Conservation (phyloP, 2,113 vertebrate species). For the Zosterops lateralis region DNA sequence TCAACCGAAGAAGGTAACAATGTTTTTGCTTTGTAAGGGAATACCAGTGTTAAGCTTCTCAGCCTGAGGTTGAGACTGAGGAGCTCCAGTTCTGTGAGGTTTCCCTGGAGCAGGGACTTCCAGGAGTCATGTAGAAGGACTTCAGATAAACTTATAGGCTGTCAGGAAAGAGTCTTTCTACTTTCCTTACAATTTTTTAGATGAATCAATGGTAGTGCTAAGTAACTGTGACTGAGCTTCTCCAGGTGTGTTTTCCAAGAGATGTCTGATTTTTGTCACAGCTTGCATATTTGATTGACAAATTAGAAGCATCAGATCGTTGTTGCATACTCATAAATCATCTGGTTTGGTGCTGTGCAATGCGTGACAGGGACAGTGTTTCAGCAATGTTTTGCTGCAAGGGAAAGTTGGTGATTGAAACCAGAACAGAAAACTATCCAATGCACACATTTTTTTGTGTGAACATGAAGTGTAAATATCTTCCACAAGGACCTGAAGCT, state of each 20-base stretch:
- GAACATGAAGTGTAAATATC: neutral
- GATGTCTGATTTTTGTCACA: neutral
- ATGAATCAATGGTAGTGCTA: accelerated
- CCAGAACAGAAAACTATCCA: neutral
- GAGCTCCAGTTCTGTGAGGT: neutral
- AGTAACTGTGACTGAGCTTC: neutral
- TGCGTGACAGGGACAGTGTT: neutral
- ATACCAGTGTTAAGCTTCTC: neutral
- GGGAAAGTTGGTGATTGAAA: neutral
- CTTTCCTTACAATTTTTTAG: neutral
- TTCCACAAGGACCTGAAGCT: neutral
- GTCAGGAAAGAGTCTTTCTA: neutral
- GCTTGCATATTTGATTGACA: neutral
- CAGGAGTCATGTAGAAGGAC: neutral
- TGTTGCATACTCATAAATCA: neutral
- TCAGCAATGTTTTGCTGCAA: neutral
- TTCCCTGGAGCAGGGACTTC: neutral
- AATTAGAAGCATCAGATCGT: neutral
- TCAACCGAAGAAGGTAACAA: neutral
- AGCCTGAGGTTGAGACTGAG: neutral
- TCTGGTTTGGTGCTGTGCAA: neutral
- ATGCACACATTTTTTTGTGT: neutral
- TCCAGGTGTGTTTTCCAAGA: neutral
- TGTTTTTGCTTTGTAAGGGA: neutral
- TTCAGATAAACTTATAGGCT: neutral